phyloP scores from a whole-genome alignment of 1,140 invertebrate species.

The Battus philenor region DNA sequence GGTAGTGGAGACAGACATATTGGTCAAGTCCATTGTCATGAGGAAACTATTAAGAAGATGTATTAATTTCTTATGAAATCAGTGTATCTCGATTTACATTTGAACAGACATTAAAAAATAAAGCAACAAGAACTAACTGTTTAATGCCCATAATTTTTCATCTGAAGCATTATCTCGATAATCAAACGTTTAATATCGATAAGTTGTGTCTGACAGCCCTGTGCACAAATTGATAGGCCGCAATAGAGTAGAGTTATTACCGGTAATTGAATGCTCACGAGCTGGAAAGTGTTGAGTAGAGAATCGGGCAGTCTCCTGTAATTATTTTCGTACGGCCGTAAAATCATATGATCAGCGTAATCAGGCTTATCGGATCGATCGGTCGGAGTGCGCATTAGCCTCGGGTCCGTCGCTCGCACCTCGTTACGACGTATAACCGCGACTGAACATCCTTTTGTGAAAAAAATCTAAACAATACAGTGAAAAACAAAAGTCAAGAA shows the following conservation, averaged over 20 bases:
- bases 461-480: too few species aligned
- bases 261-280: conserved; percentile 57
- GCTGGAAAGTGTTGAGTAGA: conserved; percentile 33
- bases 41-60: too few species aligned
- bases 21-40: too few species aligned
- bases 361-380: conserved; percentile 35
- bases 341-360: conserved; percentile 38
- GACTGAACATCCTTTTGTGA: too few species aligned
- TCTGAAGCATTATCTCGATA: background rate
- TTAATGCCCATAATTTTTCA: too few species aligned
- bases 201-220: background rate
- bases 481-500: too few species aligned
- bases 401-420: conserved; percentile 2
- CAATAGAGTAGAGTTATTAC: conserved; percentile 48
- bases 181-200: background rate
- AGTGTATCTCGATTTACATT: too few species aligned
- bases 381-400: background rate
- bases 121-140: too few species aligned
- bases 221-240: conserved; percentile 48
- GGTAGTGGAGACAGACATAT: too few species aligned
- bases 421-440: background rate
- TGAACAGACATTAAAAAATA: too few species aligned
- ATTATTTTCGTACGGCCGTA: conserved; percentile 44
- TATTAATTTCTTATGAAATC: too few species aligned
- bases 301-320: conserved; percentile 30